A percentile compares a stretch with the other conserved stretches of the same genome.
Evolutionary conservation across 2,797 vertebrate species (phyloP).

Genomic region (Squalus acanthias): DNA sequence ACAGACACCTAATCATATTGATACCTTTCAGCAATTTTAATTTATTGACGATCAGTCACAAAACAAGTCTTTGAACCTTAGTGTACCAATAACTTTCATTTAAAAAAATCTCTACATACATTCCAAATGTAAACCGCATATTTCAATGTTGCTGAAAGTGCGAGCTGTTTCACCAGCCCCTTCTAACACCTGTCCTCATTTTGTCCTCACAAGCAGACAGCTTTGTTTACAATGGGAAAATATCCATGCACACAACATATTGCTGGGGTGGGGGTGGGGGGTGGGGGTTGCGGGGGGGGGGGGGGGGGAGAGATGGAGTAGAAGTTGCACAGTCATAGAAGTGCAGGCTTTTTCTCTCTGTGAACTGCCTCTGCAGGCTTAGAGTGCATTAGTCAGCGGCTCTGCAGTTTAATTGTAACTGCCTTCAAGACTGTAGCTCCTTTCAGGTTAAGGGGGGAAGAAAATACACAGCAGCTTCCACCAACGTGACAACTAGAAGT

Average conservation of each 20-base stretch:
- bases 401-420: neutral
- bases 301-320: neutral
- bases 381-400: neutral
- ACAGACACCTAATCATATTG: slow-evolving; percentile 21
- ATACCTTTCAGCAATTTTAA: slow-evolving; percentile 34
- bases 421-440: neutral
- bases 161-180: slow-evolving; percentile 24
- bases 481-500: slow-evolving; percentile 42
- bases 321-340: slow-evolving; percentile 31
- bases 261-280: neutral
- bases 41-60: slow-evolving; percentile 27
- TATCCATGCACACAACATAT: neutral
- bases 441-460: too few species aligned
- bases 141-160: slow-evolving; percentile 49
- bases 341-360: slow-evolving; percentile 25
- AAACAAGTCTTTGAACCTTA: slow-evolving; percentile 29
- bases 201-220: neutral
- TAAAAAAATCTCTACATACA: slow-evolving; percentile 59
- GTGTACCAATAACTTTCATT: slow-evolving; percentile 48
- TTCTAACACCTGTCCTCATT: neutral
- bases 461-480: slow-evolving; percentile 37
- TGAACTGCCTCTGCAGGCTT: slow-evolving; percentile 25
- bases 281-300: neutral
- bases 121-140: slow-evolving; percentile 64
- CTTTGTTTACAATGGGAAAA: slow-evolving; percentile 28